A percentile compares a stretch with the other conserved stretches of the same genome.
Conservation (phyloP, 2,113 vertebrate genomes). For the Mesoclemmys tuberculata region DNA sequence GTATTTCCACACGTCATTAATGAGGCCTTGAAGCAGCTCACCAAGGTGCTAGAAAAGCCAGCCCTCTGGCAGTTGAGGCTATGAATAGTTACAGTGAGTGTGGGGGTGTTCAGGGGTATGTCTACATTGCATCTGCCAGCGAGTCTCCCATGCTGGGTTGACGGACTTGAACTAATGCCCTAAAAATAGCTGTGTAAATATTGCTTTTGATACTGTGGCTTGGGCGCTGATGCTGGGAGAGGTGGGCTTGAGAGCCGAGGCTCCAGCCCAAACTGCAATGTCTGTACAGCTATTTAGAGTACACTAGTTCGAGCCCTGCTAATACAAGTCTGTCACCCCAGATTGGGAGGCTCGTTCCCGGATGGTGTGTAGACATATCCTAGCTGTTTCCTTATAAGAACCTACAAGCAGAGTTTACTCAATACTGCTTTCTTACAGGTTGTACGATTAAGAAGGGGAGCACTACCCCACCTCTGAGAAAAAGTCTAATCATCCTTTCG, state of each 20-base stretch:
- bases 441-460: not conserved
- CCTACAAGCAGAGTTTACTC: not conserved
- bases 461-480: not conserved
- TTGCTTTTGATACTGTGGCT: not conserved
- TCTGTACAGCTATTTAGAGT: not conserved
- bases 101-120: not conserved
- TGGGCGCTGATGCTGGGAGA: not conserved
- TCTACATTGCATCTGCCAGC: not conserved
- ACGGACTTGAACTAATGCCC: not conserved
- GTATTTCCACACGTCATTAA: not conserved
- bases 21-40: not conserved
- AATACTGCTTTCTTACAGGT: accelerated
- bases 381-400: not conserved
- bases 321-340: not conserved
- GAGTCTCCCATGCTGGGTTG: not conserved
- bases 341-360: not conserved
- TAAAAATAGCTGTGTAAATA: not conserved
- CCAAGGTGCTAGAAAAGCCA: not conserved
- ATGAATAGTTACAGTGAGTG: not conserved
- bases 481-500: not conserved
- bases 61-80: not conserved
- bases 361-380: not conserved
- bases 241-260: not conserved
- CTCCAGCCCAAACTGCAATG: not conserved
- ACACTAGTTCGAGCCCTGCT: not conserved